Evolutionary conservation across 2,113 vertebrate genomes (phyloP).

Genomic region (Aptenodytes patagonicus): DNA sequence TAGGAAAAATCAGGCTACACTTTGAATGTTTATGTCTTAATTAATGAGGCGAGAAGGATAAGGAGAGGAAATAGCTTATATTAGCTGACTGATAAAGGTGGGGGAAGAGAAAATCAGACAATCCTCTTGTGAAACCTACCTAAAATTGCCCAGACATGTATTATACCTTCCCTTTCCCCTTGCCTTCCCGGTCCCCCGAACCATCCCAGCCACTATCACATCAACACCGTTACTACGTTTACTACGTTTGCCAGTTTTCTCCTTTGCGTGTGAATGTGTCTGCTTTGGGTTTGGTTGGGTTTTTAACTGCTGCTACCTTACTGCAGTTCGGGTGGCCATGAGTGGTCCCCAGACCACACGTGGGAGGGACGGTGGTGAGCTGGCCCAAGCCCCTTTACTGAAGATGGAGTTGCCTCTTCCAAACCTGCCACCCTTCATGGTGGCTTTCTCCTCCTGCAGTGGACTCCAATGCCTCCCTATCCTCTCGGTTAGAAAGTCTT

Average conservation of each 20-base stretch:
- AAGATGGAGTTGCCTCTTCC: not conserved
- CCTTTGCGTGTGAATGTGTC: rapidly evolving
- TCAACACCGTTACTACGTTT: not conserved
- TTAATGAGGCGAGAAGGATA: not conserved
- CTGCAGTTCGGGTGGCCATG: not conserved
- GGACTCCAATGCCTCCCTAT: not conserved
- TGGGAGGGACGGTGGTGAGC: not conserved
- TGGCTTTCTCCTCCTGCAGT: not conserved
- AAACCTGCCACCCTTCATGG: not conserved
- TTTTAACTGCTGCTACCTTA: not conserved
- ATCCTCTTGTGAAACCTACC: not conserved
- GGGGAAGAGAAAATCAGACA: not conserved
- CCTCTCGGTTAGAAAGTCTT: not conserved
- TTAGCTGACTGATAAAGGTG: not conserved
- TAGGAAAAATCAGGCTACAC: not conserved
- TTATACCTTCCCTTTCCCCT: not conserved
- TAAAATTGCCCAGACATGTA: not conserved
- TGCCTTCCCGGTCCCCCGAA: not conserved
- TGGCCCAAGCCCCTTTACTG: not conserved
- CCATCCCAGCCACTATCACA: not conserved
- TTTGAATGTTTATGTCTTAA: not conserved
- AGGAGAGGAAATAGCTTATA: not conserved
- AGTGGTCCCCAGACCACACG: rapidly evolving
- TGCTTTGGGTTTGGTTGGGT: not conserved
- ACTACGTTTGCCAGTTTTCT: not conserved